Percentiles rank a stretch among this genome's conserved stretches.
These are phyloP conservation scores for Mormyrus lacerda DNA, from an alignment of 2,113 vertebrate genomes.

Conservation along the genomic window DNA sequence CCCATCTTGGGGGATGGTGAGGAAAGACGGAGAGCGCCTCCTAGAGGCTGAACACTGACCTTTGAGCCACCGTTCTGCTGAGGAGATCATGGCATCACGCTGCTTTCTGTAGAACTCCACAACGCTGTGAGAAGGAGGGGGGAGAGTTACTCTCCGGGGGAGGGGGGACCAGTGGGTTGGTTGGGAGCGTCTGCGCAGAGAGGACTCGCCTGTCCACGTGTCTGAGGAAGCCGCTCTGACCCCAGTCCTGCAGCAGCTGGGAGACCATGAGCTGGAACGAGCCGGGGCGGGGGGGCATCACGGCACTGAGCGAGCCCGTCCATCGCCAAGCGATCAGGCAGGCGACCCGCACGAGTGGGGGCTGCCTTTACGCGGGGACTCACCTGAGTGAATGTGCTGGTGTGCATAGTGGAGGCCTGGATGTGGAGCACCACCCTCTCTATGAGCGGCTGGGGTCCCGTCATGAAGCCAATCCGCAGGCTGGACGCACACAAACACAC, in stretches of 20 bases:
- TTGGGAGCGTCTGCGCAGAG: not conserved
- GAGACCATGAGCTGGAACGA: conserved; percentile 70
- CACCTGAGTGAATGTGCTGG: conserved; percentile 88
- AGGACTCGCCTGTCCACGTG: conserved; percentile 71
- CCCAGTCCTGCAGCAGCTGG: conserved; percentile 81
- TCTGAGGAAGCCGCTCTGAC: conserved; percentile 77
- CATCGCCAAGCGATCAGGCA: not conserved
- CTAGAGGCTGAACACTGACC: conserved; percentile 55
- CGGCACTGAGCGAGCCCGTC: not conserved
- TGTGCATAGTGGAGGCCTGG: conserved; percentile 81
- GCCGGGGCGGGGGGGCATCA: not conserved
- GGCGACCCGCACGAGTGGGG: not conserved
- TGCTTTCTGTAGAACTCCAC: conserved; percentile 80
- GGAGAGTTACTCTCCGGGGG: not conserved
- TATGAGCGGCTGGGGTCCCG: conserved; percentile 80
- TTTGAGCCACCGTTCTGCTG: conserved; percentile 85
- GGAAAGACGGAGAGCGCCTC: not conserved
- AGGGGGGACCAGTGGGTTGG: not conserved
- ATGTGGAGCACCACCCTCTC: conserved; percentile 80
- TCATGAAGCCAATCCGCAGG: conserved; percentile 83
- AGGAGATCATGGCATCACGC: conserved; percentile 71
- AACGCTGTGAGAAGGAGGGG: conserved; percentile 57
- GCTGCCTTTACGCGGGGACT: conserved; percentile 23
- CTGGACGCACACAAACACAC: conserved; percentile 46
- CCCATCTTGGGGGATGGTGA: not conserved